These are phyloP conservation scores for Artemia franciscana DNA, from an alignment of 1,140 invertebrate genomes.

Conservation along the genomic window DNA sequence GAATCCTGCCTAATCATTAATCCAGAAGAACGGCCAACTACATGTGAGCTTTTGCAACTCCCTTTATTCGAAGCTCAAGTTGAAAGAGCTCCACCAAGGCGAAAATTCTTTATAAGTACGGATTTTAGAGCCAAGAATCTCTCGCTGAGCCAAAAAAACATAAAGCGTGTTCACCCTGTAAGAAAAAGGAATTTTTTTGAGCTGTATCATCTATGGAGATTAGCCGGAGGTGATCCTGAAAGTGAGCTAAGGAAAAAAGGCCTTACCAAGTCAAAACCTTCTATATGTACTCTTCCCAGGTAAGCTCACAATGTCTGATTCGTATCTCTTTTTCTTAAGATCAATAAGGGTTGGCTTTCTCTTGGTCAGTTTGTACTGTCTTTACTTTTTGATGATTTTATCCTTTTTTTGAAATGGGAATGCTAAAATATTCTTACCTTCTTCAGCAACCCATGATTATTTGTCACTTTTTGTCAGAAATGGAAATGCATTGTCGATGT, in stretches of 20 bases:
- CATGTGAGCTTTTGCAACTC: slow-evolving; percentile 29
- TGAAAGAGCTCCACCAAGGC: too few species aligned
- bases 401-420: too few species aligned
- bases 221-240: slow-evolving; percentile 80
- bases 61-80: slow-evolving; percentile 25
- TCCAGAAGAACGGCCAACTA: slow-evolving; percentile 33
- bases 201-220: slow-evolving; percentile 80
- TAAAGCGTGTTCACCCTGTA: slow-evolving; percentile 17
- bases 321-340: too few species aligned
- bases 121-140: slow-evolving; percentile 5
- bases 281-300: slow-evolving; percentile 27
- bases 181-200: slow-evolving; percentile 39
- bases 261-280: slow-evolving; percentile 39
- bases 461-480: too few species aligned
- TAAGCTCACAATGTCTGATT: too few species aligned
- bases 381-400: too few species aligned
- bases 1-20: slow-evolving; percentile 40
- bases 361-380: too few species aligned
- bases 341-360: too few species aligned
- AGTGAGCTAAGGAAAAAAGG: slow-evolving; percentile 73
- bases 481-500: too few species aligned
- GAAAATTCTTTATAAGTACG: too few species aligned
- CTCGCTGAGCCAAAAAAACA: not conserved
- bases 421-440: too few species aligned
- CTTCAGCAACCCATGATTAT: too few species aligned